Evolutionary conservation across 2,888 invertebrate species (phyloP), one percentile per base, ranked within the genome.

Genomic region (Spodoptera littoralis): DNA sequence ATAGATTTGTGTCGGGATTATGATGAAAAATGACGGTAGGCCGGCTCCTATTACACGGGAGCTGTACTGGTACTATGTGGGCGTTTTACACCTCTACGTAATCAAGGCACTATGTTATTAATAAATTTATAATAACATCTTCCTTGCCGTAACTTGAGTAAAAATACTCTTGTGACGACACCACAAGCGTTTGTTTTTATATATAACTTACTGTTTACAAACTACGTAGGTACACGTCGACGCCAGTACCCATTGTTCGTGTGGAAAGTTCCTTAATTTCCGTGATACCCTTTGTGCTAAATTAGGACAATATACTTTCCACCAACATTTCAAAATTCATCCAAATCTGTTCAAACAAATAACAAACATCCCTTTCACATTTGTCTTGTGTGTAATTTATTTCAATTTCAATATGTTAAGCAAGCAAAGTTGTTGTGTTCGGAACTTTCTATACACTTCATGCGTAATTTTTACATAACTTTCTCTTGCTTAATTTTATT

Each of bases 271-370:
- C 45, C 36, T 51, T 36, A 50, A 69, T 61, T 61, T 61, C 54
- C 62, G 43, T 45, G 36, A 43, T 50, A 69, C 45, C 50, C 46
- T 69, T 50, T 66, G 50, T 46, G 36, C 27, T 69, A 50, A 61
- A 66, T 66, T 61, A 44, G 46, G 50, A 61, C 36, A 36, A 36
- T 36, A 36, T 67, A 69, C 43, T 67, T 69, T 69, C 62, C 46
- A 54, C 62, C 24, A 36, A 30, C 46, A 69, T 46, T 70, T 62
- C 62, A 69, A 67, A 67, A 67, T 61, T 69, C 46, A 54, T 62
- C 36, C 27, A 13, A 54, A 61, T 61, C 62, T 42, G 45, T 50
- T 69, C 45, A 61, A 36, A 67, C 62, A 51, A 61, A 49, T 54
- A 60, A 69, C 49, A 24, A 61, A 50, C 53, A 61, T 51, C 46